Evolutionary conservation across 2,888 invertebrate genomes (phyloP).

Genomic region (Drosophila planitibia): DNA sequence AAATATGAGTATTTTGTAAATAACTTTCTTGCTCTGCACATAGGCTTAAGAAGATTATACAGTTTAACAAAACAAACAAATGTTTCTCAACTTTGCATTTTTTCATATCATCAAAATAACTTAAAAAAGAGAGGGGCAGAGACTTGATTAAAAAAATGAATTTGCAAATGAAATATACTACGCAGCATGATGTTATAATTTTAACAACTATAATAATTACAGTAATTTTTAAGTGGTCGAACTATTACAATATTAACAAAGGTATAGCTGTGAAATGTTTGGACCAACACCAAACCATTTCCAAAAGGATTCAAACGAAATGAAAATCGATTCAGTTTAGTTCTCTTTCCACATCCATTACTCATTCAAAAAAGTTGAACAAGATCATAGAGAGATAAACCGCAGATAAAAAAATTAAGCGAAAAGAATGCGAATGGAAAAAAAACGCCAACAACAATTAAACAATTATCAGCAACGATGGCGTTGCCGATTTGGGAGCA

Average conservation of each 20-base stretch:
- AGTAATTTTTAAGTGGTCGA: neutral
- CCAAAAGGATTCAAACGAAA: neutral
- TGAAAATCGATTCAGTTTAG: neutral
- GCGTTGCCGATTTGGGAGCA: constrained; percentile 42
- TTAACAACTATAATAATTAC: neutral
- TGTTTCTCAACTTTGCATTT: neutral
- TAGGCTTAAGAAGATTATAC: neutral
- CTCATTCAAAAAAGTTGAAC: neutral
- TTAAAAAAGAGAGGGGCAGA: neutral
- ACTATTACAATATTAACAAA: neutral
- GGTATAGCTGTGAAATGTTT: neutral
- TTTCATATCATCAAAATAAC: neutral
- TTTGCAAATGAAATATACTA: neutral
- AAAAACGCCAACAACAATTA: neutral
- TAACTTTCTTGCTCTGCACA: neutral
- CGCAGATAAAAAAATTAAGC: constrained; percentile 11
- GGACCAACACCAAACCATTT: neutral
- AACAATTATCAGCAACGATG: constrained; percentile 16
- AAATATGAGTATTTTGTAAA: neutral
- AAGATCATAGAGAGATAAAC: constrained; percentile 11
- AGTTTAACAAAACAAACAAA: neutral
- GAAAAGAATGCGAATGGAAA: constrained; percentile 50
- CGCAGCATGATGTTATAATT: neutral
- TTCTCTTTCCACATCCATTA: neutral
- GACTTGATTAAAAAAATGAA: neutral